phyloP scores from a whole-genome alignment of 2,888 invertebrate species.

The Atrina japonica region DNA sequence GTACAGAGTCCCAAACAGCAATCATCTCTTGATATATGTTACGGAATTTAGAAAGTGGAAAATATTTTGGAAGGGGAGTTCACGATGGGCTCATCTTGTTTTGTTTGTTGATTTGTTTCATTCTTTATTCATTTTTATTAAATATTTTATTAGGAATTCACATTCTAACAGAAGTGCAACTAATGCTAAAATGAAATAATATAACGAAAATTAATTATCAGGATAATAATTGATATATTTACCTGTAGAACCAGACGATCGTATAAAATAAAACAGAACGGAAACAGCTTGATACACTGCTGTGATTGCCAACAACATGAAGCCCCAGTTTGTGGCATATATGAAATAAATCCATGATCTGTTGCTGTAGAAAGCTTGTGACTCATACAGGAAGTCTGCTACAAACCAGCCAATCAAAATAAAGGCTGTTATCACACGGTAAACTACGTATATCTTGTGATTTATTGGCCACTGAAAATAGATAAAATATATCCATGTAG shows the following conservation, averaged over 20 bases:
- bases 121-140: no score
- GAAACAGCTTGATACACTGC: slow-evolving; percentile 64
- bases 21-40: no score
- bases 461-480: slow-evolving; percentile 66
- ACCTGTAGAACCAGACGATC: slow-evolving; percentile 51
- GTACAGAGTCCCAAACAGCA: no score
- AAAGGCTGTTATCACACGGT: slow-evolving; percentile 62
- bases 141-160: no score
- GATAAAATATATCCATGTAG: not conserved
- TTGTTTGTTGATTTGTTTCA: no score
- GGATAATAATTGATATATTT: not conserved
- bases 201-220: no score
- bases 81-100: no score
- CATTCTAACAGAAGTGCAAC: no score
- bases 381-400: slow-evolving; percentile 70
- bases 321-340: slow-evolving; percentile 78
- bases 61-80: no score
- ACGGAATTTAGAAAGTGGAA: no score
- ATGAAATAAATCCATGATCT: slow-evolving; percentile 68
- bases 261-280: slow-evolving; percentile 58
- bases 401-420: slow-evolving; percentile 66
- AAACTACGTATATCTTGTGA: slow-evolving; percentile 65
- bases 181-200: no score
- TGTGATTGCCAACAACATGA: slow-evolving; percentile 66
- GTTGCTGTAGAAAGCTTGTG: slow-evolving; percentile 65